These are phyloP conservation scores for Scolopax rusticola DNA, from an alignment of 2,797 vertebrate species.

Conservation along the genomic window DNA sequence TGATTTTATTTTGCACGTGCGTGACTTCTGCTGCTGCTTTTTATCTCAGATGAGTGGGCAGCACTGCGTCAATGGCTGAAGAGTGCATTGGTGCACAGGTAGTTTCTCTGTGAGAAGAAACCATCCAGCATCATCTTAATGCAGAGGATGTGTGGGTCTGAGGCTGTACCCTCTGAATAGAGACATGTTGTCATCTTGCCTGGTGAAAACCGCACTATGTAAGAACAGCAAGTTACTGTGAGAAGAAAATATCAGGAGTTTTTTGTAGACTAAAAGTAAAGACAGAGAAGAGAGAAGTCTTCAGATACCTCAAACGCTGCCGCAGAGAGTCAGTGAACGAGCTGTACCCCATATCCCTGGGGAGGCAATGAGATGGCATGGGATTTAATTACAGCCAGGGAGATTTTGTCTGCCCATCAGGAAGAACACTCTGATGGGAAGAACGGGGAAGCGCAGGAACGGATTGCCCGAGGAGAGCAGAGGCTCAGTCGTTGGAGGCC, in stretches of 20 bases:
- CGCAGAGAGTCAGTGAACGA: neutral
- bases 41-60: neutral
- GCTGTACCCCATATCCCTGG: neutral
- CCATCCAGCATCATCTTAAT: neutral
- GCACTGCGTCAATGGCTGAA: neutral
- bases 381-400: slow-evolving; percentile 26
- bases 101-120: neutral
- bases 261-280: neutral
- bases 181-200: neutral
- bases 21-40: neutral
- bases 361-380: neutral
- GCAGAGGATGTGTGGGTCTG: neutral
- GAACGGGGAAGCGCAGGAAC: neutral
- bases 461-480: slow-evolving; percentile 16
- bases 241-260: neutral
- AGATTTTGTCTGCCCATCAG: neutral
- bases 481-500: neutral
- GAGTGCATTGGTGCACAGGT: neutral
- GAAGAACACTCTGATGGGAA: slow-evolving; percentile 1
- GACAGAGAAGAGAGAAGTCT: neutral
- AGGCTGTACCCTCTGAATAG: neutral
- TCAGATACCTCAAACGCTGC: neutral
- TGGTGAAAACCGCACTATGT: neutral
- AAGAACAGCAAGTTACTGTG: rapidly evolving
- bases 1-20: neutral